A percentile compares a stretch with the other conserved stretches of the same genome.
phyloP scores from a whole-genome alignment of 2,888 invertebrate species.

The Caenorhabditis plicata region DNA sequence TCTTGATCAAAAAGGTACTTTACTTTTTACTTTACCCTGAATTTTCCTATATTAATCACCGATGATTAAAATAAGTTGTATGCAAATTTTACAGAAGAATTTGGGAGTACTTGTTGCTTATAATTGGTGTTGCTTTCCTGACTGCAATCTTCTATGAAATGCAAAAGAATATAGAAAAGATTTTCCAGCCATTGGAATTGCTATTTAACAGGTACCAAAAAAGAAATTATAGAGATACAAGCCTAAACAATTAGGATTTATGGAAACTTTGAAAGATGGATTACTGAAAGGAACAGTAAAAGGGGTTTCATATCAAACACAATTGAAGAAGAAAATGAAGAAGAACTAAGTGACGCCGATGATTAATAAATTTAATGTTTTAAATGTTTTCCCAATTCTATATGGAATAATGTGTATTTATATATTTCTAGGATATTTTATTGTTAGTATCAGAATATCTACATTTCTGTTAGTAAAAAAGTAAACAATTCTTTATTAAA shows the following conservation, averaged over 20 bases:
- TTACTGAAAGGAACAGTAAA: constrained; percentile 22
- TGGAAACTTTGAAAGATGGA: constrained; percentile 31
- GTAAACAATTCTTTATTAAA: too few relatives aligned
- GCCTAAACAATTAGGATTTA: constrained; percentile 8
- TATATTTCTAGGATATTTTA: background rate
- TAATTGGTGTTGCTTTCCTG: constrained; percentile 47
- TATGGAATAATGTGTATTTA: too few relatives aligned
- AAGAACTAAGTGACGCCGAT: constrained; percentile 26
- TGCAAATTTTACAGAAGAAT: constrained; percentile 34
- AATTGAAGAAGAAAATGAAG: constrained; percentile 35
- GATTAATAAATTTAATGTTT: background rate
- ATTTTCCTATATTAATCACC: too few relatives aligned
- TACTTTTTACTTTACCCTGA: too few relatives aligned
- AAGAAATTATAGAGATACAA: background rate
- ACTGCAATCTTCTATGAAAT: constrained; percentile 48
- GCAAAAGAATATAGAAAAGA: constrained; percentile 52
- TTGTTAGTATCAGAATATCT: too few relatives aligned
- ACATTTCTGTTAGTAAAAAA: too few relatives aligned
- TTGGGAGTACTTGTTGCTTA: constrained; percentile 43
- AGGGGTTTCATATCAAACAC: constrained; percentile 5
- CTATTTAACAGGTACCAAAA: constrained; percentile 38
- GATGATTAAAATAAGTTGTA: constrained; percentile 1
- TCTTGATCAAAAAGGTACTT: too few relatives aligned
- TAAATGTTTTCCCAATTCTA: background rate
- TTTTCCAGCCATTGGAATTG: constrained; percentile 48